phyloP scores from a whole-genome alignment of 1,140 invertebrate genomes.

The Polypedilum pembai region DNA sequence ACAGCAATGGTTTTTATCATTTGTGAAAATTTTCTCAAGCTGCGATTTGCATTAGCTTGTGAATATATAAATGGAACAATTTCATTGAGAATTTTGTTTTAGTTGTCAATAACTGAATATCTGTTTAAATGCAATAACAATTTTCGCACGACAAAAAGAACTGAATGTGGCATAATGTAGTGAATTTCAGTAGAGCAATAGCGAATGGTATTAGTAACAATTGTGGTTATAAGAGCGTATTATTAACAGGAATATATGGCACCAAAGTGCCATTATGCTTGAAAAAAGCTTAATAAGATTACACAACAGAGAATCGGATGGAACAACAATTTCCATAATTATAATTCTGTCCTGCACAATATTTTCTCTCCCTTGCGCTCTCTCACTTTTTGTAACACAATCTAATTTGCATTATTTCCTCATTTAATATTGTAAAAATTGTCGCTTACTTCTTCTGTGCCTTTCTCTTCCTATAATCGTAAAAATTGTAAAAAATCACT shows the following conservation, averaged over 20 bases:
- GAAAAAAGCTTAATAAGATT: conserved; percentile 10
- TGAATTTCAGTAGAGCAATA: neutral
- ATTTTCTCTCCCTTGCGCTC: neutral
- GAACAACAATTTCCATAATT: neutral
- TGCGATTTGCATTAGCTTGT: no score
- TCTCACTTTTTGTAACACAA: neutral
- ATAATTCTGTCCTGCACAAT: neutral
- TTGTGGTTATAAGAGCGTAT: conserved; percentile 6
- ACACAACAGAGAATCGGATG: neutral
- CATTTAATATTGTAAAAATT: conserved; percentile 6
- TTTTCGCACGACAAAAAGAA: neutral
- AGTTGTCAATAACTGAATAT: neutral
- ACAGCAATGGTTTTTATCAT: no score
- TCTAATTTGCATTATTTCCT: conserved; percentile 18
- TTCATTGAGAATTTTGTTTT: neutral
- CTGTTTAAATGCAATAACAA: neutral
- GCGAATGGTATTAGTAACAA: neutral
- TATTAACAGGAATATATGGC: conserved; percentile 3
- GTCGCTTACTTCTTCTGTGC: neutral
- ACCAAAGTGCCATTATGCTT: neutral
- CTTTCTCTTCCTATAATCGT: neutral
- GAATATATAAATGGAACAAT: no score
- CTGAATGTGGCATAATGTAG: neutral
- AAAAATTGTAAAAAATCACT: neutral
- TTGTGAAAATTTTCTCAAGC: no score